A percentile compares a stretch with the other conserved stretches of the same genome.
Evolutionary conservation across 2,888 invertebrate species (phyloP).

Genomic region (Timema cristinae): DNA sequence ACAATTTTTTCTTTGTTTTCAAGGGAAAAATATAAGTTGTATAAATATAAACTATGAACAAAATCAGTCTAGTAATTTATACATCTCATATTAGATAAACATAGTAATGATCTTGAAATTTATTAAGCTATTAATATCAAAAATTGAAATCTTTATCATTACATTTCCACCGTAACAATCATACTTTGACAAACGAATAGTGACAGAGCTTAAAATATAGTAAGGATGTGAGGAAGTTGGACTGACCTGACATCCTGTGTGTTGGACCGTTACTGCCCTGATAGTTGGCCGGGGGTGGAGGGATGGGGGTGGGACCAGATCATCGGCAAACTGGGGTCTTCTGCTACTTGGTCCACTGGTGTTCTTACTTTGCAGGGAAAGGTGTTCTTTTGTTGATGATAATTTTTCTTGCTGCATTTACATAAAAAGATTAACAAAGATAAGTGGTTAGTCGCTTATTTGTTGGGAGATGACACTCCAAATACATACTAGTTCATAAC

Average conservation of each 20-base stretch:
- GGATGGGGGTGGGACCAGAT: constrained; percentile 56
- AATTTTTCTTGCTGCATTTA: constrained; percentile 11
- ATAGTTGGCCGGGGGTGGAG: constrained; percentile 61
- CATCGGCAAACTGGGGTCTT: constrained; percentile 12
- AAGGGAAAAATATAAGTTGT: too few relatives aligned
- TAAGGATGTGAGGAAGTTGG: background rate
- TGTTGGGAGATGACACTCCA: too few relatives aligned
- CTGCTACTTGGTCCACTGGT: background rate
- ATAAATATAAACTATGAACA: too few relatives aligned
- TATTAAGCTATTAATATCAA: too few relatives aligned
- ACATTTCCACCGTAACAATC: background rate
- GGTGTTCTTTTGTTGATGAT: background rate
- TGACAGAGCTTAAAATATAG: background rate
- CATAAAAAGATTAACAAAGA: too few relatives aligned
- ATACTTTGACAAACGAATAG: background rate
- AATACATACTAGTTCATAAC: too few relatives aligned
- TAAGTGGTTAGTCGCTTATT: too few relatives aligned
- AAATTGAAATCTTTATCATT: too few relatives aligned
- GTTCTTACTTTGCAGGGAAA: too few relatives aligned
- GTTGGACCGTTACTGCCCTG: constrained; percentile 32
- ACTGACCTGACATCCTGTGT: constrained; percentile 27
- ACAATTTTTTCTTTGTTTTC: too few relatives aligned
- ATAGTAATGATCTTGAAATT: background rate
- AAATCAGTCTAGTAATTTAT: too few relatives aligned
- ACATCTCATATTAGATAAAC: too few relatives aligned